Base-by-base conservation (phyloP, 2,888 invertebrate species). In the Diachrysia chrysitis region DNA sequence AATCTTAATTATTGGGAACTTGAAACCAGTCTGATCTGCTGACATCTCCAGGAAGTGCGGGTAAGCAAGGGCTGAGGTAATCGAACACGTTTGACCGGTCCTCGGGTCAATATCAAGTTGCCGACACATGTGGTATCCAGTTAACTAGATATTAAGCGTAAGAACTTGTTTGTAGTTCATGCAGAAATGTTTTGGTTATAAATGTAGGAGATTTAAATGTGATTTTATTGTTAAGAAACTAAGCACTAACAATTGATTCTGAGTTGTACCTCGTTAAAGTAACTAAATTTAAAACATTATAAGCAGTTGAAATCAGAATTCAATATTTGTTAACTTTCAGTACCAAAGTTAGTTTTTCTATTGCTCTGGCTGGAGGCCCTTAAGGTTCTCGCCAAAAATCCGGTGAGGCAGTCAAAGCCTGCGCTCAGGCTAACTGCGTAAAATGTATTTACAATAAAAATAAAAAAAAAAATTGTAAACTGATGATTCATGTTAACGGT, bases 401-500 rank as follows among this genome's bases (percentile, higher is more conserved):
- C n/a, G n/a, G n/a, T n/a, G n/a, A n/a, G n/a, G n/a, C n/a, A n/a
- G n/a, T n/a, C n/a, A n/a, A n/a, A n/a, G n/a, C n/a, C n/a, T n/a
- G n/a, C n/a, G n/a, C n/a, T n/a, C n/a, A n/a, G n/a, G n/a, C n/a
- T n/a, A n/a, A n/a, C n/a, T n/a, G n/a, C n/a, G n/a, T n/a, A n/a
- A n/a, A n/a, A n/a, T n/a, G n/a, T n/a, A n/a, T n/a, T n/a, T n/a
- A n/a, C n/a, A n/a, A n/a, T n/a, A n/a, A n/a, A n/a, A n/a, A n/a
- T n/a, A n/a, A n/a, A n/a, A n/a, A n/a, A n/a, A n/a, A n/a, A n/a
- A n/a, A n/a, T n/a, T n/a, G n/a, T n/a, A n/a, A n/a, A n/a, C n/a
- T n/a, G 67, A 63, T 75, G 76, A 76, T 60, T 75, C 76, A 75
- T 35, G 4, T 4, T 71, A 75, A 75, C 75, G 76, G 76, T 75